Evolutionary conservation across 2,888 invertebrate species (phyloP).

Genomic region (Oxytorus armatus): DNA sequence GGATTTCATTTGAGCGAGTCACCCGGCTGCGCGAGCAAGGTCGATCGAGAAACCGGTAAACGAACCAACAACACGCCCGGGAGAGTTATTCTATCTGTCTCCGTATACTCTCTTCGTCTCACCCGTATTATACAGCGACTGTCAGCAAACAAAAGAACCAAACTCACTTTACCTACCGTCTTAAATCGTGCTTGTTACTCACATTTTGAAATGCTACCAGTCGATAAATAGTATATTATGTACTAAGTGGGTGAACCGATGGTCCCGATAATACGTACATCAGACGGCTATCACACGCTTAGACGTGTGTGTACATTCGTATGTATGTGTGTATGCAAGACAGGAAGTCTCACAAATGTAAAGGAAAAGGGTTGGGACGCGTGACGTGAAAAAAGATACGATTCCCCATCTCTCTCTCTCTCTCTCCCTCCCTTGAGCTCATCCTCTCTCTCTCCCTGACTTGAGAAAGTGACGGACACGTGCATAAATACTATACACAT

Average conservation of each 20-base stretch:
- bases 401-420: conserved; percentile 5
- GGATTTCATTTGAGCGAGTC: conserved; percentile 46
- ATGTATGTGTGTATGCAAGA: conserved; percentile 13
- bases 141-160: conserved; percentile 1
- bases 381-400: conserved; percentile 67
- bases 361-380: conserved; percentile 66
- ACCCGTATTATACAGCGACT: neutral
- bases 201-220: conserved; percentile 2
- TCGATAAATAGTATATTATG: neutral
- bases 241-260: conserved; percentile 22
- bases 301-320: neutral
- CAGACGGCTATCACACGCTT: conserved; percentile 3
- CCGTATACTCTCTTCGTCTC: too few species aligned
- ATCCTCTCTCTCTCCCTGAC: conserved; percentile 3
- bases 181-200: neutral
- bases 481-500: neutral
- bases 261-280: neutral
- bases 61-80: neutral
- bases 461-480: conserved; percentile 43
- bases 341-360: conserved; percentile 67
- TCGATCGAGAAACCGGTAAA: conserved; percentile 58
- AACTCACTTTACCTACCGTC: neutral
- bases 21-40: conserved; percentile 49
- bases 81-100: neutral
- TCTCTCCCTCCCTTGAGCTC: neutral